Evolutionary conservation across 2,113 vertebrate species (phyloP), one percentile per base, ranked within the genome.

Genomic region (Labeo catla): DNA sequence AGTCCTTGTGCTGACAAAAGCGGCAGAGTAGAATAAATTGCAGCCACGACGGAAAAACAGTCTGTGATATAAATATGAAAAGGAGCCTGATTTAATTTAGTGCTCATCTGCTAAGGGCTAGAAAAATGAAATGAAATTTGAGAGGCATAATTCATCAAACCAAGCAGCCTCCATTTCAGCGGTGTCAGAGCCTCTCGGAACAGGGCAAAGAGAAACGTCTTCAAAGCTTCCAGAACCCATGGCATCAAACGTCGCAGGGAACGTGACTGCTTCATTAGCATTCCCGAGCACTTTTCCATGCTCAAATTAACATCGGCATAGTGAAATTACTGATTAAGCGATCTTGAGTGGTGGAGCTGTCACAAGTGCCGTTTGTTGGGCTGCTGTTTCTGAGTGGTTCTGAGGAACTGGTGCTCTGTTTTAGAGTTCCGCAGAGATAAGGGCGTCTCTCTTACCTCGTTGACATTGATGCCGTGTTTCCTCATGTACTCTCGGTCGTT

Each of bases 401-500:
- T 43, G 7, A 19, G 4, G 52, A 83, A 66, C 23, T 19, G 10
- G 28, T 81, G 66, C 45, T 34, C 12, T 6, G 9, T 34, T 76
- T 13, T 36, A 50, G 13, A 66, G 15, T 19, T 21, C 52, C 49
- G 0, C n/a, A 63, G 21, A 23, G 68, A 76, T 65, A 16, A 66
- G 74, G 0, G 9, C 4, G 0, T 23, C 8, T 50, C 15, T 39
- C 59, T 91, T 93, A 99, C 98, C 97, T 99, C 93, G 0, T 98
- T 97, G 77, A 99, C 96, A 0, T 96, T 91, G 57, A 99, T 97
- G 90, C 88, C 74, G 52, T 99, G 96, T 85, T 59, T 93, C 89
- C 95, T 94, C 96, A 99, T 99, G 92, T 99, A 99, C 63, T 94
- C 94, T 65, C 91, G 92, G 93, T 99, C 97, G 0, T 99, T 98